Evolutionary conservation across 2,888 invertebrate genomes (phyloP), one percentile per base, ranked within the genome.

Genomic region (Nemotelus pantherinus): DNA sequence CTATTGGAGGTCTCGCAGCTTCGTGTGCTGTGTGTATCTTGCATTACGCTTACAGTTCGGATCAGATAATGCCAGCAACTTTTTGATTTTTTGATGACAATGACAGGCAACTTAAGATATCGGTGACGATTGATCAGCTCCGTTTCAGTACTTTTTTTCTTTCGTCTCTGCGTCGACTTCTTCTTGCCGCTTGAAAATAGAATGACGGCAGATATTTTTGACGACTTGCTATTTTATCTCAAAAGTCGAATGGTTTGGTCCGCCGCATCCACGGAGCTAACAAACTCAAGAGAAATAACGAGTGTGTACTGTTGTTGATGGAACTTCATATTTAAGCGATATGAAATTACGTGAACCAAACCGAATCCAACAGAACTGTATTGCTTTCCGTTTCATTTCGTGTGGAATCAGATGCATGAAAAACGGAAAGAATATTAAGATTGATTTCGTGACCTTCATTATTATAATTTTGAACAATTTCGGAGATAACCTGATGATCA

Each of bases 121-220:
- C 74, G 74, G 74, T 74, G 74, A 60, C 74, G 74, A 74, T 74
- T 74, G 74, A 74, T 74, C 74, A 60, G 60, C 74, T 74, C 74
- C 39, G n/a, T 74, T 74, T 60, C 74, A 74, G 48, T 70, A 3
- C 10, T 43, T 70, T 60, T 60, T 60, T 25, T 60, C 25, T 63
- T 53, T 43, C 41, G 43, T 55, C 39, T 25, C 70, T 55, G 25
- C 25, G 25, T 43, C 3, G 70, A 70, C 55, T 55, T 70, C 48
- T 67, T 67, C 55, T 43, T 65, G 5, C 55, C 43, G 55, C 41
- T 70, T 25, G 43, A 70, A 70, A 70, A 70, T 70, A 70, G 70
- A 70, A 70, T 70, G 70, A 70, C 55, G 55, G 70, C 50, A 25
- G 25, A 70, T 70, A 70, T 7, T 70, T 70, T 70, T 70, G 10